Percentiles rank a stretch among this genome's conserved stretches.
Conservation (phyloP, 2,797 vertebrate genomes). For the Adrianichthys oophorus region DNA sequence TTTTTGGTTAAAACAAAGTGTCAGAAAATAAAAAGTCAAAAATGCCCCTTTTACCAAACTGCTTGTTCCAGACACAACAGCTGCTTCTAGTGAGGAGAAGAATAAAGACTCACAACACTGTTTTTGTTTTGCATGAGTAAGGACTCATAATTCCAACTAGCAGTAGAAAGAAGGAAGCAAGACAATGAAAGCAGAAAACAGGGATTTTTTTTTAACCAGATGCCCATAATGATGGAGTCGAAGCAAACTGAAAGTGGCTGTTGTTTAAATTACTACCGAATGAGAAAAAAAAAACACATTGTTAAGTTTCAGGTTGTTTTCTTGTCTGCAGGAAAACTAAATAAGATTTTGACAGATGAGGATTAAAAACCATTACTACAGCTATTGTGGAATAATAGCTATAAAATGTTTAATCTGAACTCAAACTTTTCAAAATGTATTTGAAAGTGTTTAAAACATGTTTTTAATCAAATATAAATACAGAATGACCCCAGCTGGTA, state of each 20-base stretch:
- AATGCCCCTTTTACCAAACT: constrained; percentile 19
- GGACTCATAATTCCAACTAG: constrained; percentile 33
- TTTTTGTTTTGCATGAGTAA: constrained; percentile 28
- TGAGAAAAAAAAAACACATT: constrained; percentile 10
- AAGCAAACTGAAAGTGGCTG: constrained; percentile 9
- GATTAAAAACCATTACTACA: no score
- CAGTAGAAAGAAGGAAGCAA: constrained; percentile 10
- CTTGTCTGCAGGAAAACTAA: no score
- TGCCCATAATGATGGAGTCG: no score
- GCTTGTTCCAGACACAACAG: constrained; percentile 37
- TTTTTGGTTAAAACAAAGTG: constrained; percentile 3
- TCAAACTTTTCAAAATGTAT: constrained; percentile 23
- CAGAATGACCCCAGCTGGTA: not conserved
- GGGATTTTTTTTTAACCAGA: not conserved
- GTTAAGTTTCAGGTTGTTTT: no score
- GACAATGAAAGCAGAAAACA: constrained; percentile 19
- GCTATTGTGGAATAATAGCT: no score
- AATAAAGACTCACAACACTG: constrained; percentile 26
- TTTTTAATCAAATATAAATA: no score
- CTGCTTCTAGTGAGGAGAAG: constrained; percentile 23
- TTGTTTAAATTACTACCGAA: constrained; percentile 17
- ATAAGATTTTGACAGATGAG: no score
- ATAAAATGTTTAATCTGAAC: constrained; percentile 18
- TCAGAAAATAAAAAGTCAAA: constrained; percentile 9
- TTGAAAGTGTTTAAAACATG: constrained; percentile 22